Percentiles rank a stretch among this genome's conserved stretches.
phyloP scores from a whole-genome alignment of 2,113 vertebrate genomes.

The Brachyistius frenatus region DNA sequence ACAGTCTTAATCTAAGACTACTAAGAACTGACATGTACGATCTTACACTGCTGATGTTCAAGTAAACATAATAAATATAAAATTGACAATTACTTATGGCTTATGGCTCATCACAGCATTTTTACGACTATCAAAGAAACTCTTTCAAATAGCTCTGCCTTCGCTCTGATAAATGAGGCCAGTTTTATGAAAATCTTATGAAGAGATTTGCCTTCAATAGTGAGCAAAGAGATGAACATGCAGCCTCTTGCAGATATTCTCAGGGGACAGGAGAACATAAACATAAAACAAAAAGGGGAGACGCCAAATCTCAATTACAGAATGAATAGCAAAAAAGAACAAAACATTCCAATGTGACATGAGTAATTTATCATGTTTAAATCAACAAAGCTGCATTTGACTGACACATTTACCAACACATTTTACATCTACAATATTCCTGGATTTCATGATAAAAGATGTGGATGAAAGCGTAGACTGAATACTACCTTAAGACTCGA shows the following conservation, averaged over 20 bases:
- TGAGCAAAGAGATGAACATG: conserved; percentile 48
- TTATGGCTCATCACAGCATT: conserved; percentile 56
- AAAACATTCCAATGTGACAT: conserved; percentile 24
- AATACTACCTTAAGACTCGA: conserved; percentile 95
- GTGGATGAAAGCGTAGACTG: conserved; percentile 3
- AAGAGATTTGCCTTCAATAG: conserved; percentile 58
- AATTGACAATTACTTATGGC: conserved; percentile 51
- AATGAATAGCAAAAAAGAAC: conserved; percentile 28
- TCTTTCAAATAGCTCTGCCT: conserved; percentile 44
- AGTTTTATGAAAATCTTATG: conserved; percentile 59
- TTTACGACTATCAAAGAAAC: conserved; percentile 60
- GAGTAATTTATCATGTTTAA: conserved; percentile 14
- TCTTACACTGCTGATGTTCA: conserved; percentile 38
- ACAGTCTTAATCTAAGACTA: conserved; percentile 35
- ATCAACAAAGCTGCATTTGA: neutral
- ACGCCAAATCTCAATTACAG: conserved; percentile 39
- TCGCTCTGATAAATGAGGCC: conserved; percentile 57
- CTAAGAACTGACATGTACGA: conserved; percentile 45
- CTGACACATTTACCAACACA: neutral
- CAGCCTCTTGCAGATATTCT: conserved; percentile 53
- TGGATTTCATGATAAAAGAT: neutral
- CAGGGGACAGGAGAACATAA: conserved; percentile 55
- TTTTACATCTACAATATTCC: neutral
- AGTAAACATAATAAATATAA: conserved; percentile 52
- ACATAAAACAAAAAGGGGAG: conserved; percentile 52